Evolutionary conservation across 2,113 vertebrate species (phyloP), one percentile per base, ranked within the genome.

Genomic region (Odontesthes bonariensis): DNA sequence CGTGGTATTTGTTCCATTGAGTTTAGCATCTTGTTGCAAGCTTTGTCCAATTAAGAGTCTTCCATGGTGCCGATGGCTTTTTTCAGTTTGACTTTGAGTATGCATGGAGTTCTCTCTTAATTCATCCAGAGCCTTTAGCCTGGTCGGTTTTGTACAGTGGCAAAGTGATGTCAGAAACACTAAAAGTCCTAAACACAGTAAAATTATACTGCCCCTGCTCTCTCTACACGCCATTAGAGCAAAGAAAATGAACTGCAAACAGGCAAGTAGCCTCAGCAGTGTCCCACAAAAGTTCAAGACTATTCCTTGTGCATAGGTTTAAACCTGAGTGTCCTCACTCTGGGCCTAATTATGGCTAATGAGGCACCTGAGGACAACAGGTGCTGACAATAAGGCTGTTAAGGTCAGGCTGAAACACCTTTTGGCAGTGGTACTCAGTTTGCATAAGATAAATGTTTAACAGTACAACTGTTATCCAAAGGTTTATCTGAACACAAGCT

Each of bases 211-310:
- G 0, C 6, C 53, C 38, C 69, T 27, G 7, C 12, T 74, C 23
- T 38, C 46, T 20, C 58, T 46, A 62, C 23, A 69, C 53, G 82
- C 91, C 92, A 93, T 94, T 74, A 22, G 65, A 84, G 54, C 27
- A 68, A 65, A 75, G 40, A 73, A 23, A 58, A 61, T 49, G 31
- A 54, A 69, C 56, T 31, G 56, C 71, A 69, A 19, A 64, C 46
- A 46, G 59, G 55, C 51, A 59, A 13, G 44, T 33, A 35, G 66
- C 13, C 51, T 59, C n/a, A 81, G n/a, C 64, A 79, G 69, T 60
- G 47, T 55, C 55, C 14, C 4, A 5, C 20, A 59, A 61, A 82
- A 19, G 5, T 22, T 40, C 6, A 47, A 3, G 9, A 14, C 8
- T 54, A 2, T 14, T 14, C 47, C 46, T 0, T 22, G 14, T n/a